A percentile compares a stretch with the other conserved stretches of the same genome.
Conservation (phyloP, 1,140 invertebrate genomes). For the Metopolophium dirhodum region DNA sequence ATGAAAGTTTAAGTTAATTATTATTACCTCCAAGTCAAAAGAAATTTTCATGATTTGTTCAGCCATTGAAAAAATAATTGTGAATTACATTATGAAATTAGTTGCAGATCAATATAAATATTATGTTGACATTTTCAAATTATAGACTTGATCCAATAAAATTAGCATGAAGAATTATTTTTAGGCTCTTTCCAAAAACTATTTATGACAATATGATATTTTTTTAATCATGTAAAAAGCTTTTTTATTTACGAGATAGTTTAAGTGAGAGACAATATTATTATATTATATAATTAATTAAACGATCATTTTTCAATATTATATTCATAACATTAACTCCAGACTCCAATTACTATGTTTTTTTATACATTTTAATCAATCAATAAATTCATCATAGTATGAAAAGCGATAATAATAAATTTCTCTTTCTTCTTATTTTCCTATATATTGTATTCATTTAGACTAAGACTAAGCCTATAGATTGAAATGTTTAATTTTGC, state of each 20-base stretch:
- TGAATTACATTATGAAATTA: background rate
- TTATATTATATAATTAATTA: background rate
- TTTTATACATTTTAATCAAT: background rate
- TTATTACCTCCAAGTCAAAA: background rate
- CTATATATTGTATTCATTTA: background rate
- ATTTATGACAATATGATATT: background rate
- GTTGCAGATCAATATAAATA: background rate
- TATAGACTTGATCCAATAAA: background rate
- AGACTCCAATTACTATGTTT: background rate
- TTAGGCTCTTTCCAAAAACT: background rate
- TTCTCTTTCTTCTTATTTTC: background rate
- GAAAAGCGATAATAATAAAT: background rate
- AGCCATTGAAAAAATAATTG: background rate
- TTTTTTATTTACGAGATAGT: background rate
- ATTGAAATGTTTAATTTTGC: background rate
- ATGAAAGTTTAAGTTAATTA: background rate
- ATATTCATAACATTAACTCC: background rate
- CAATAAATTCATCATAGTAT: background rate
- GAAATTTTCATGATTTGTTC: background rate
- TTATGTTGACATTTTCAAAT: background rate
- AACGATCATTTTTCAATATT: slow-evolving; percentile 2
- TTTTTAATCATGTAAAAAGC: slow-evolving; percentile 10
- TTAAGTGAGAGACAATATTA: background rate
- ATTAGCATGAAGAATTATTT: background rate
- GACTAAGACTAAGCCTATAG: background rate